Conservation (phyloP, 1,140 invertebrate genomes). For the Drosophila mayri region DNA sequence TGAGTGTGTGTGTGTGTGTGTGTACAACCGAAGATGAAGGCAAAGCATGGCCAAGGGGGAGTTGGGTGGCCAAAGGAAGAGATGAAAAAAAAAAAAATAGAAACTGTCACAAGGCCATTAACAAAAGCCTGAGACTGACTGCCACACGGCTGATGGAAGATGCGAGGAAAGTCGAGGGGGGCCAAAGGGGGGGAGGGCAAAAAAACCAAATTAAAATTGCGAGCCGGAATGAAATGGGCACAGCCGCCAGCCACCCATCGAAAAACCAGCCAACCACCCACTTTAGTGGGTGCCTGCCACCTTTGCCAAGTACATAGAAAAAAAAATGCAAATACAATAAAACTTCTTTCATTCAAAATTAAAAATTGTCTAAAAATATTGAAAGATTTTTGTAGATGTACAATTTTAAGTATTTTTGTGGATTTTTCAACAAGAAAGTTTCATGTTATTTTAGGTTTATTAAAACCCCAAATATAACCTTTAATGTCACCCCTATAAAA, state of each 20-base stretch:
- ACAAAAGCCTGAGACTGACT: constrained; percentile 79
- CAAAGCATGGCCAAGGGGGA: background rate
- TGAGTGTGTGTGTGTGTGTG: constrained; percentile 10
- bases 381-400: too few species aligned
- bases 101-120: constrained; percentile 81
- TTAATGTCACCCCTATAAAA: too few species aligned
- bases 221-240: constrained; percentile 67
- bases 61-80: background rate
- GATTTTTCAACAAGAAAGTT: too few species aligned
- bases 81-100: constrained; percentile 2
- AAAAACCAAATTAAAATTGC: constrained; percentile 77
- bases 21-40: constrained; percentile 19
- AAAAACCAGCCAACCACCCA: constrained; percentile 8
- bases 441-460: too few species aligned
- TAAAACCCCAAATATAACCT: too few species aligned
- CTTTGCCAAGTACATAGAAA: background rate
- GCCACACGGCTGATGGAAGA: constrained; percentile 46
- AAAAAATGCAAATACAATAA: background rate
- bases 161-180: background rate
- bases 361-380: too few species aligned
- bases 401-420: too few species aligned
- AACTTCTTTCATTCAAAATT: too few species aligned
- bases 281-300: background rate
- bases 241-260: constrained; percentile 14
- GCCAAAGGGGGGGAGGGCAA: constrained; percentile 26